Percentiles rank a stretch among this genome's conserved stretches.
These are phyloP conservation scores for Lanistes nyassanus DNA, from an alignment of 1,140 invertebrate species.

Conservation along the genomic window DNA sequence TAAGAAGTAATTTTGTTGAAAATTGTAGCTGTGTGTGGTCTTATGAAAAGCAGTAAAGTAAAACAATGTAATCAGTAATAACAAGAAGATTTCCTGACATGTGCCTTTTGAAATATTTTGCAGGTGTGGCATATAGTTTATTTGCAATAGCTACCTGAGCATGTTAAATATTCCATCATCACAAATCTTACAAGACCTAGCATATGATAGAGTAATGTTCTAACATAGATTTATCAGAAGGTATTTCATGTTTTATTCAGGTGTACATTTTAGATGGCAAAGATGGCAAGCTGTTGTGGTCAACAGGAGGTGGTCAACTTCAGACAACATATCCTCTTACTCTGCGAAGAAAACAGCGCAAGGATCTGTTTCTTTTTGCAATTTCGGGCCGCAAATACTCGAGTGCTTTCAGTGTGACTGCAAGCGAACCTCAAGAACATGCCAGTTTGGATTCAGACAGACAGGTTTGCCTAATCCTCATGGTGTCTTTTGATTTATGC, in stretches of 20 bases:
- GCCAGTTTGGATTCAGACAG: neutral
- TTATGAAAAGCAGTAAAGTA: no score
- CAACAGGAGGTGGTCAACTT: slow-evolving; percentile 23
- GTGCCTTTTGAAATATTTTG: no score
- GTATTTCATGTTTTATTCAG: slow-evolving; percentile 29
- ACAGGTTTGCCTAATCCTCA: neutral
- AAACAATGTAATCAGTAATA: no score
- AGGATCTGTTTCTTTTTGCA: slow-evolving; percentile 16
- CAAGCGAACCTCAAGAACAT: neutral
- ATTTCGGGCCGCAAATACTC: neutral
- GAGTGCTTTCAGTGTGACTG: neutral
- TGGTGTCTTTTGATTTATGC: neutral
- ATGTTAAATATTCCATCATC: no score
- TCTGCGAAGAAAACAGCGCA: slow-evolving; percentile 33
- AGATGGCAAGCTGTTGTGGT: slow-evolving; percentile 43
- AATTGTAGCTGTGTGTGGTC: no score
- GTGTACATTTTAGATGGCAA: slow-evolving; percentile 40
- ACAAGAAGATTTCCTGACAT: no score
- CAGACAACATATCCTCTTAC: slow-evolving; percentile 47
- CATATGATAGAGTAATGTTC: no score
- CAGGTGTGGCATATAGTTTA: no score
- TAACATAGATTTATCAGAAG: no score
- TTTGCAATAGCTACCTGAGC: no score
- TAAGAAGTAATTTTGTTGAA: no score
- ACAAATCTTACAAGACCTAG: no score